Evolutionary conservation across 2,888 invertebrate genomes (phyloP).

Genomic region (Leptinotarsa rubiginosa): DNA sequence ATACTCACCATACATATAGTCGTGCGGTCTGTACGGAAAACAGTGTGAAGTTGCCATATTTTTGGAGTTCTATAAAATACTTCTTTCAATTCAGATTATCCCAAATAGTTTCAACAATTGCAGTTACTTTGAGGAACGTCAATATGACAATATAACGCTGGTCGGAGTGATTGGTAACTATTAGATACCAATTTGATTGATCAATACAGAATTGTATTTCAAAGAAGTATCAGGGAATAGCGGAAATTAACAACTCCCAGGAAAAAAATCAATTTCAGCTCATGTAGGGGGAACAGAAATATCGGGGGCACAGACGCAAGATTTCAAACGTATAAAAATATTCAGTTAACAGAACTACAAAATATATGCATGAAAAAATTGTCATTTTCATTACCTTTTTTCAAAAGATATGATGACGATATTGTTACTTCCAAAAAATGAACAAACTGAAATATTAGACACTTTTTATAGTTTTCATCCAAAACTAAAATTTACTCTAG

Average conservation of each 20-base stretch:
- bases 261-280: neutral
- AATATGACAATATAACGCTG: constrained; percentile 29
- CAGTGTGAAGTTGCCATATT: constrained; percentile 42
- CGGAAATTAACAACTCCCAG: neutral
- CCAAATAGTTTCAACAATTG: constrained; percentile 20
- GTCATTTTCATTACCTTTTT: too few species aligned
- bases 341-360: too few species aligned
- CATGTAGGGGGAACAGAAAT: too few species aligned
- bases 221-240: neutral
- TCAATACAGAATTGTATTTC: constrained; percentile 22
- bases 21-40: constrained; percentile 53
- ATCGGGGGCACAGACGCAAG: too few species aligned
- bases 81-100: neutral
- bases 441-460: too few species aligned
- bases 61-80: neutral
- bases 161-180: constrained; percentile 16
- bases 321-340: too few species aligned
- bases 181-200: constrained; percentile 33
- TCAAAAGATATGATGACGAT: too few species aligned
- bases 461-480: too few species aligned
- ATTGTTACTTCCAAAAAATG: too few species aligned
- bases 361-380: too few species aligned
- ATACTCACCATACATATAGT: constrained; percentile 55
- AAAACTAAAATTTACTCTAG: too few species aligned
- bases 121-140: constrained; percentile 26